phyloP scores from a whole-genome alignment of 2,797 vertebrate genomes.

The Liparis tanakae region DNA sequence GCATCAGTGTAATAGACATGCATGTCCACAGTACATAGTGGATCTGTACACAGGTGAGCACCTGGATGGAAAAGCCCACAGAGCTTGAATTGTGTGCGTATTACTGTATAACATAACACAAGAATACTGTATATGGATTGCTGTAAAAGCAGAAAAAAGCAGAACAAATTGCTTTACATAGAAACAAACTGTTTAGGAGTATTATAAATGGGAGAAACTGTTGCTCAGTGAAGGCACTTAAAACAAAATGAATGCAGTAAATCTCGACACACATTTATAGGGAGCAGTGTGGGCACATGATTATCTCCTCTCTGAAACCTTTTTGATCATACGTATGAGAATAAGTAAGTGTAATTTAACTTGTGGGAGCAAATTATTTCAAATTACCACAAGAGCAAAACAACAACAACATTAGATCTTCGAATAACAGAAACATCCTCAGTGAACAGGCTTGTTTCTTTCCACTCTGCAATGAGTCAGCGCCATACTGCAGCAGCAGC shows the following conservation, averaged over 20 bases:
- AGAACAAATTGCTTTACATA: constrained; percentile 10
- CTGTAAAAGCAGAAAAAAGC: neutral
- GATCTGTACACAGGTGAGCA: neutral
- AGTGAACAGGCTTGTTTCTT: constrained; percentile 44
- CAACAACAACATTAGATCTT: constrained; percentile 34
- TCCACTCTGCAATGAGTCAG: constrained; percentile 66
- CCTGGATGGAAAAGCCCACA: constrained; percentile 5
- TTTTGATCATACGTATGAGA: constrained; percentile 28
- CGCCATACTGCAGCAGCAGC: constrained; percentile 49
- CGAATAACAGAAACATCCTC: constrained; percentile 33
- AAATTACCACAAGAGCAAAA: constrained; percentile 31
- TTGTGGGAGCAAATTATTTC: constrained; percentile 36
- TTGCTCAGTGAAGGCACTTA: constrained; percentile 8
- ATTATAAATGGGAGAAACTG: constrained; percentile 11
- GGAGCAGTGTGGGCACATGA: neutral
- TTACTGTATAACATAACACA: constrained; percentile 14
- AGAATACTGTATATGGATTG: constrained; percentile 12
- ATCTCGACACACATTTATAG: constrained; percentile 31
- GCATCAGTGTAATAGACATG: constrained; percentile 2
- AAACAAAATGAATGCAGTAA: constrained; percentile 43
- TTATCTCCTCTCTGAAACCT: constrained; percentile 16
- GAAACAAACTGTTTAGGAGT: constrained; percentile 13
- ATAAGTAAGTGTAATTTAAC: constrained; percentile 22
- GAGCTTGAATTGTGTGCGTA: neutral
- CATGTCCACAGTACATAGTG: constrained; percentile 7